A percentile compares a stretch with the other conserved stretches of the same genome.
phyloP scores from a whole-genome alignment of 1,140 invertebrate genomes.

The Heliconius nattereri region DNA sequence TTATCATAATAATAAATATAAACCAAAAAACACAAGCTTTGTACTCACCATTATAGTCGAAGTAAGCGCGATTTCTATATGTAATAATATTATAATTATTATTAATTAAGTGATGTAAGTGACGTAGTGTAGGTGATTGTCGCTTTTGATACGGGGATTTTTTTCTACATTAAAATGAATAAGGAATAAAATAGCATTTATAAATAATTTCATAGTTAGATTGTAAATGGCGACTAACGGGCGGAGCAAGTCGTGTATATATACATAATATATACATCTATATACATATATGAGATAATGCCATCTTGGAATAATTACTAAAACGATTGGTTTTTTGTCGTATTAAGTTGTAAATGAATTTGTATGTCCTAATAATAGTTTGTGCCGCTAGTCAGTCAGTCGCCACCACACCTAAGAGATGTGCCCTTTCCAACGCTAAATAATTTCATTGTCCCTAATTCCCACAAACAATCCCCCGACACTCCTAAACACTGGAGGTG shows the following conservation, averaged over 20 bases:
- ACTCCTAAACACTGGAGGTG: not conserved
- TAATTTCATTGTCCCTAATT: too few relatives aligned
- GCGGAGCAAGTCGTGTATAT: not conserved
- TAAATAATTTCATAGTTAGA: constrained; percentile 23
- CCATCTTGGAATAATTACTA: not conserved
- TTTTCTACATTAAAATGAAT: constrained; percentile 18
- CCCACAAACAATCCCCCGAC: not conserved
- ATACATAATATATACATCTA: not conserved
- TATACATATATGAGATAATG: not conserved
- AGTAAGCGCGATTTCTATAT: constrained; percentile 63
- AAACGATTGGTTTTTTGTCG: not conserved
- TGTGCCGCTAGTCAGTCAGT: constrained; percentile 9
- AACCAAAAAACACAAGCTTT: constrained; percentile 72
- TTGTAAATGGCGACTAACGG: constrained; percentile 9
- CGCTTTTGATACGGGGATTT: constrained; percentile 40
- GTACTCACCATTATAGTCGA: constrained; percentile 63
- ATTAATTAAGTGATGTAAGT: not conserved
- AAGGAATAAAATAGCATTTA: constrained; percentile 19
- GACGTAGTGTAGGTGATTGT: constrained; percentile 35
- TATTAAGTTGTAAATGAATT: constrained; percentile 2
- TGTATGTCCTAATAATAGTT: not conserved
- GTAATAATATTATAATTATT: not conserved
- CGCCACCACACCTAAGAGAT: not conserved
- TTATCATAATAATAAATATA: constrained; percentile 53
- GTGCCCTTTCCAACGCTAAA: too few relatives aligned